phyloP scores from a whole-genome alignment of 2,888 invertebrate species.

The Brachylomia viminalis region DNA sequence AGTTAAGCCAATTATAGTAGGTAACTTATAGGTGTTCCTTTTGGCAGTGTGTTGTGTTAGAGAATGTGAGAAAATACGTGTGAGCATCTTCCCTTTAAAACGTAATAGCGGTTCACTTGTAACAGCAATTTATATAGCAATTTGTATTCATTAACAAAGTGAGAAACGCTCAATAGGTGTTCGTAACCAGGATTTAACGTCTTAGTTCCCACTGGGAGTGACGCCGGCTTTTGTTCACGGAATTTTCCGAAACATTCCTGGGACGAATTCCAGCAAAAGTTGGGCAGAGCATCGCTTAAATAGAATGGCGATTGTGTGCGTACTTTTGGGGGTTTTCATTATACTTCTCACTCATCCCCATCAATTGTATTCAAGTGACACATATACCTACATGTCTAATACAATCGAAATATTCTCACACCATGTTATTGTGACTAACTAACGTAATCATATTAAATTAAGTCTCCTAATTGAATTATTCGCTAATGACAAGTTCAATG shows the following conservation, averaged over 20 bases:
- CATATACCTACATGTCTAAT: background rate
- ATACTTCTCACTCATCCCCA: slow-evolving; percentile 36
- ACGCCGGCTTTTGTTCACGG: slow-evolving; percentile 78
- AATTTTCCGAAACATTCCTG: slow-evolving; percentile 86
- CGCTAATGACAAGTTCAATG: slow-evolving; percentile 63
- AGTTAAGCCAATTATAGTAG: slow-evolving; percentile 74
- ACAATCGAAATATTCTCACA: slow-evolving; percentile 30
- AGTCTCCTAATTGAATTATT: slow-evolving; percentile 66
- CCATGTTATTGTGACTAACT: slow-evolving; percentile 48
- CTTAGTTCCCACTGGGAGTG: slow-evolving; percentile 81
- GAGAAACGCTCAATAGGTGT: slow-evolving; percentile 82
- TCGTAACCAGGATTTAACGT: slow-evolving; percentile 86
- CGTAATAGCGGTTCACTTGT: slow-evolving; percentile 72
- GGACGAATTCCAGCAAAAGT: slow-evolving; percentile 85
- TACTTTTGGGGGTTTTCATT: slow-evolving; percentile 54
- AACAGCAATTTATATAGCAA: slow-evolving; percentile 78
- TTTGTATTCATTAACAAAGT: slow-evolving; percentile 85
- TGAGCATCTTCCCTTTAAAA: slow-evolving; percentile 55
- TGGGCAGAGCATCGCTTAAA: slow-evolving; percentile 73
- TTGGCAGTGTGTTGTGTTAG: slow-evolving; percentile 49
- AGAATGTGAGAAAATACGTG: slow-evolving; percentile 56
- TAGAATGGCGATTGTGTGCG: slow-evolving; percentile 70
- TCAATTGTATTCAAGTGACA: slow-evolving; percentile 31
- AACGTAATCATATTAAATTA: slow-evolving; percentile 65
- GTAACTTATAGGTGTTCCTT: slow-evolving; percentile 72